These are phyloP conservation scores for Aphidoletes aphidimyza DNA, from an alignment of 2,888 invertebrate genomes.

Conservation along the genomic window DNA sequence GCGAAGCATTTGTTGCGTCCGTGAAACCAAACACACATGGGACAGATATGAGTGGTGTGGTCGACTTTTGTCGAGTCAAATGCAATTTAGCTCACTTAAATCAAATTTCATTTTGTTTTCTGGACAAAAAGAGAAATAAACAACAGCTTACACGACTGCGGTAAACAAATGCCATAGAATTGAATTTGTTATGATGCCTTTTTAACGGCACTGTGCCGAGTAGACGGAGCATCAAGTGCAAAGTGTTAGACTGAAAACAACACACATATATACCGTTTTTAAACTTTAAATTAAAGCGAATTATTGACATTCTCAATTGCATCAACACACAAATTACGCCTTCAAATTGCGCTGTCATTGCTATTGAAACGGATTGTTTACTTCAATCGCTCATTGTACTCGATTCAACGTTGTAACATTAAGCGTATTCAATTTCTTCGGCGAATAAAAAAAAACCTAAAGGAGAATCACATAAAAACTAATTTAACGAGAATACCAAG, in stretches of 20 bases:
- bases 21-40: neutral
- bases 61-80: neutral
- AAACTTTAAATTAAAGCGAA: neutral
- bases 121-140: too few relatives aligned
- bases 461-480: too few relatives aligned
- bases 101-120: neutral
- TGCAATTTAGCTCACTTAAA: neutral
- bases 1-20: too few relatives aligned
- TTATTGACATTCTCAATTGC: slow-evolving; percentile 17
- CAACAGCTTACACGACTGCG: too few relatives aligned
- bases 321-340: neutral
- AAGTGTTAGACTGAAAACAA: neutral
- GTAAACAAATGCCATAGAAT: too few relatives aligned
- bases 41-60: neutral
- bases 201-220: too few relatives aligned
- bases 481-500: too few relatives aligned
- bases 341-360: neutral
- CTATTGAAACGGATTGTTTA: neutral
- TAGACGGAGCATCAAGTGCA: too few relatives aligned
- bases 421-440: too few relatives aligned
- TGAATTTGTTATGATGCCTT: neutral
- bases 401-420: too few relatives aligned
- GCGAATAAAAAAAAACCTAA: too few relatives aligned
- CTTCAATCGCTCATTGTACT: neutral
- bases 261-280: too few relatives aligned